Conservation (phyloP, 2,113 vertebrate genomes). For the Elephantulus edwardii region DNA sequence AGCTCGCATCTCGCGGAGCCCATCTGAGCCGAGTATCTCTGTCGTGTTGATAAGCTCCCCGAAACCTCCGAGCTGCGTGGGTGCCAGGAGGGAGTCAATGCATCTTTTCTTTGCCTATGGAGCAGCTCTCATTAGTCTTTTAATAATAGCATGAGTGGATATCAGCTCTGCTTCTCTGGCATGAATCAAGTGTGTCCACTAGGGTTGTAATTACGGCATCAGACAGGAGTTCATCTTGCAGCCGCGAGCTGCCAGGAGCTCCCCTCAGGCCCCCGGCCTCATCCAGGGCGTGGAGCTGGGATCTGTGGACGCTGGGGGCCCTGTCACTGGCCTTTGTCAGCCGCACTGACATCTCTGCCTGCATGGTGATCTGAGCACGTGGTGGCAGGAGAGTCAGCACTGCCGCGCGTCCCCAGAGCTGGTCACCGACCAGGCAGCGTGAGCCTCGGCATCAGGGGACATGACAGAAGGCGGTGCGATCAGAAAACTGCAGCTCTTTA, state of each 20-base stretch:
- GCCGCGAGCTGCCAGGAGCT: slow-evolving; percentile 49
- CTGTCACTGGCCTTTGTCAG: slow-evolving; percentile 52
- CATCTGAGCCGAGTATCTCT: slow-evolving; percentile 75
- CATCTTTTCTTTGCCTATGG: slow-evolving; percentile 70
- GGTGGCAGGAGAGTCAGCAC: slow-evolving; percentile 52
- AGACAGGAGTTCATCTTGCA: slow-evolving; percentile 58
- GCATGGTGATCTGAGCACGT: slow-evolving; percentile 16
- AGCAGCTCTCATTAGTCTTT: slow-evolving; percentile 76
- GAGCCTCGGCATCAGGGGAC: slow-evolving; percentile 58
- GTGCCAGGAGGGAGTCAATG: slow-evolving; percentile 78
- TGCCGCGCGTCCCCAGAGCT: slow-evolving; percentile 40
- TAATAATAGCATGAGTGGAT: slow-evolving; percentile 72
- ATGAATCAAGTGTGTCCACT: slow-evolving; percentile 74
- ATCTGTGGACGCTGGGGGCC: too few relatives aligned
- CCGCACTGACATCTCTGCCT: slow-evolving; percentile 15
- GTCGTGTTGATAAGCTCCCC: slow-evolving; percentile 74
- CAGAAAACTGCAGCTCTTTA: slow-evolving; percentile 75
- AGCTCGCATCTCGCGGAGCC: slow-evolving; percentile 69
- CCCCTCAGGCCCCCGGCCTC: too few relatives aligned
- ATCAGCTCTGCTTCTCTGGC: slow-evolving; percentile 64
- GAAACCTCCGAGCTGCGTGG: slow-evolving; percentile 72
- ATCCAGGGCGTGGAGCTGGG: neutral
- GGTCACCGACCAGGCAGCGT: slow-evolving; percentile 54
- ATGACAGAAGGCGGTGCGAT: slow-evolving; percentile 78
- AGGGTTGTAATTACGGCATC: slow-evolving; percentile 73